Evolutionary conservation across 2,797 vertebrate species (phyloP).

Genomic region (Sebastes cheni): DNA sequence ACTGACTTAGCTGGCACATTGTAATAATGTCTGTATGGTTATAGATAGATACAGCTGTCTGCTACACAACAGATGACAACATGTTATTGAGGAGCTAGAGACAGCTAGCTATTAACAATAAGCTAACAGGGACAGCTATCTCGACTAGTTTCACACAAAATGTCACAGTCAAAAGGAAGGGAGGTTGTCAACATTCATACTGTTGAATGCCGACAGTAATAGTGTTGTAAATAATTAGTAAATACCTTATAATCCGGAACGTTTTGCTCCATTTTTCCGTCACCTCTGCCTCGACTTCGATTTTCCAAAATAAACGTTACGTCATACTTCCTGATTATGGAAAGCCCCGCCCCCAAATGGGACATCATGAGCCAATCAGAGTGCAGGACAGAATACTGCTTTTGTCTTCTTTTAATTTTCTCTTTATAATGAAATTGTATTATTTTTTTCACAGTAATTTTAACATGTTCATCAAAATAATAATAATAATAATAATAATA

Average conservation of each 20-base stretch:
- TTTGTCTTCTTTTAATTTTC: background rate
- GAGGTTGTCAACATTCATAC: background rate
- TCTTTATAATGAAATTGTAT: too few relatives aligned
- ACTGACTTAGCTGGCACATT: background rate
- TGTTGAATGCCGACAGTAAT: accelerated
- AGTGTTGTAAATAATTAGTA: accelerated
- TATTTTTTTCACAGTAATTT: too few relatives aligned
- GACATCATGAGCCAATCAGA: slow-evolving; percentile 41
- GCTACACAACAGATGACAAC: background rate
- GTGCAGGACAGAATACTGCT: background rate
- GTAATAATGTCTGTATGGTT: background rate
- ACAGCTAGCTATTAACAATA: slow-evolving; percentile 19
- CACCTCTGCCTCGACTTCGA: slow-evolving; percentile 12
- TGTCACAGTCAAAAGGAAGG: accelerated
- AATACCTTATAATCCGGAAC: slow-evolving; percentile 75
- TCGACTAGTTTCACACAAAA: background rate
- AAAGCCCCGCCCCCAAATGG: slow-evolving; percentile 8
- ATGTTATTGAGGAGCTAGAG: background rate
- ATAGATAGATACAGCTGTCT: accelerated
- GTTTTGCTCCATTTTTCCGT: slow-evolving; percentile 73
- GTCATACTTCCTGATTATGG: slow-evolving; percentile 67
- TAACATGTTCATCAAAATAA: background rate
- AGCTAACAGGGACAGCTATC: background rate
- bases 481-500: too few relatives aligned
- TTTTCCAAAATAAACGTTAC: slow-evolving; percentile 79